Base-by-base conservation (phyloP, 2,888 invertebrate genomes). In the Clivina fossor region DNA sequence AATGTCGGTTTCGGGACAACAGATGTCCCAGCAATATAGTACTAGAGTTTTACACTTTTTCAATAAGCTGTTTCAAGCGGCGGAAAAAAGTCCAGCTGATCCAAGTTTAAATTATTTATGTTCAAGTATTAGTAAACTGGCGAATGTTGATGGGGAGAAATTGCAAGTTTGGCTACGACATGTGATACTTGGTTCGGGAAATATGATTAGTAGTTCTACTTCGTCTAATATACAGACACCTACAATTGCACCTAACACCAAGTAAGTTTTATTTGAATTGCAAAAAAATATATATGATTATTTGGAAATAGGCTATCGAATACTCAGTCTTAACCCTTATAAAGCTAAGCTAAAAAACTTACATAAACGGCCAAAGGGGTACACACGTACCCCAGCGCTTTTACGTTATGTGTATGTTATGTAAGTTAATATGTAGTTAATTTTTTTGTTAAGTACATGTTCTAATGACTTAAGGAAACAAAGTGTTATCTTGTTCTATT, bases 1-100 rank as follows among this genome's bases (percentile, higher is more conserved):
- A 30, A 76, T 95, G 46, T 87, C 91, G 0, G 88, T 92, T 2
- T 85, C 92, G 0, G 87, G 85, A 51, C 84, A 86, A 0, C 81
- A 85, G 48, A 81, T 84, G 61, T 82, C 84, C 0, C 79, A 82
- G 61, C 77, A 78, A n/a, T 90, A 89, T 67, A 83, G 87, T 11
- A 86, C 86, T 18, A 80, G 85, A 65, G 86, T 93, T 33, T 78
- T 95, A 58, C 90, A 85, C 66, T 88, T 90, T 69, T 87, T 90
- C 69, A 88, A 87, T 65, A 84, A 83, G 67, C 74, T 90, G 2
- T 86, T 86, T 65, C 82, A 81, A 69, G 74, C 78, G 41, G 80
- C 82, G 4, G 82, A 84, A 58, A 84, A 83, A 64, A 76, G 79
- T 51, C 79, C 80, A 43, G 80, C 78, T n/a, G 80, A 79, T 68